These are phyloP conservation scores for Tor tambroides DNA, from an alignment of 2,113 vertebrate genomes.

Conservation along the genomic window DNA sequence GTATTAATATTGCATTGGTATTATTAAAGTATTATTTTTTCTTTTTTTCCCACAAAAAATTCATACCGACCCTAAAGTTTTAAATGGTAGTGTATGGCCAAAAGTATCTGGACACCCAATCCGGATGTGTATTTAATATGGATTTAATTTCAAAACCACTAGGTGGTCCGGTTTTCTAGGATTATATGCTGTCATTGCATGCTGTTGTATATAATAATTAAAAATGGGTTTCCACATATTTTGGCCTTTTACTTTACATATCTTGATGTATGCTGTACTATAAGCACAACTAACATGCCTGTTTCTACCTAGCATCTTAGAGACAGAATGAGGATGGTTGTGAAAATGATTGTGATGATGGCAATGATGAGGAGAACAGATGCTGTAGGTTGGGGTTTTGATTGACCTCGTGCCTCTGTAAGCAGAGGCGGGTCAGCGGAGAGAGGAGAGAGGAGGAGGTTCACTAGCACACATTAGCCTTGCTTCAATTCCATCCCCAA, in stretches of 20 bases:
- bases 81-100: not conserved
- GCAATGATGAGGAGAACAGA: conserved; percentile 19
- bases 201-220: not conserved
- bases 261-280: not conserved
- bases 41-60: not conserved
- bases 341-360: conserved; percentile 3
- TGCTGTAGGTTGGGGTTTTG: not conserved
- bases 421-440: conserved; percentile 5
- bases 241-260: not conserved
- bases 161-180: not conserved
- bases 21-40: not conserved
- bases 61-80: not conserved
- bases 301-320: too few relatives aligned
- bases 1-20: not conserved
- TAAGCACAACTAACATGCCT: not conserved
- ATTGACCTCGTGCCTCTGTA: not conserved
- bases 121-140: not conserved
- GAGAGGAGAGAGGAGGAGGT: conserved; percentile 46
- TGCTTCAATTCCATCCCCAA: not conserved
- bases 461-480: not conserved
- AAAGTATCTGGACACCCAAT: not conserved
- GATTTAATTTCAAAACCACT: not conserved
- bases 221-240: not conserved
- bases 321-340: not conserved
- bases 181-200: not conserved